Base-by-base conservation (phyloP, 1,140 invertebrate genomes). In the Drosophila repleta region DNA sequence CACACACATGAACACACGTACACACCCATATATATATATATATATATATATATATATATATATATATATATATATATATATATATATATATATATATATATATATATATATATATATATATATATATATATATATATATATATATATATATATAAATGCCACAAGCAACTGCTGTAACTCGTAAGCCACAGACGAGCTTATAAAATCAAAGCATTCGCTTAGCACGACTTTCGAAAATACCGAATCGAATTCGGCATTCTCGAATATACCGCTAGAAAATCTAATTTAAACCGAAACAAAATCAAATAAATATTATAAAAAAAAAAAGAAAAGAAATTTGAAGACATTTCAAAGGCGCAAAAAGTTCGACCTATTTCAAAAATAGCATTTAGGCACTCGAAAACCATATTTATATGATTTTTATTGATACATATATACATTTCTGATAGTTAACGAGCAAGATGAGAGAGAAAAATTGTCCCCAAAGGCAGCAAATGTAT, bases 231-330 rank as follows among this genome's bases (percentile, higher is more conserved):
- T 63, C 35, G 71, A 46, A 49, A 71, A 68, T 71, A 18, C 52
- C 72, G 83, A 88, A 87, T 87, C 21, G 48, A 87, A 87, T 87
- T 87, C 77, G 82, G 60, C 48, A 69, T 63, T 85, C 56, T 55
- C 51, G 56, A 26, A 63, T 65, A 65, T 26, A 58, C 43, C 68
- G 62, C 62, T 71, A 66, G 62, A 66, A 66, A 71, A 66, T 66
- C 17, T 71, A 58, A 66, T 57, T 46, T 46, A 53, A 62, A 71
- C 32, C 49, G 58, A 57, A 57, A 62, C 39, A 26, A 67, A 51
- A 67, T 35, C 11, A 35, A 35, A 35, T 0, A 32, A 32, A 32
- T 32, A 32, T 32, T 26, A 49, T 17, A 41, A 24, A 39, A 61
- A 37, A 67, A n/a, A n/a, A n/a, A n/a, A n/a, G n/a, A n/a, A n/a